A percentile compares a stretch with the other conserved stretches of the same genome.
These are phyloP conservation scores for Furcula furcula DNA, from an alignment of 2,888 invertebrate species.

Conservation along the genomic window DNA sequence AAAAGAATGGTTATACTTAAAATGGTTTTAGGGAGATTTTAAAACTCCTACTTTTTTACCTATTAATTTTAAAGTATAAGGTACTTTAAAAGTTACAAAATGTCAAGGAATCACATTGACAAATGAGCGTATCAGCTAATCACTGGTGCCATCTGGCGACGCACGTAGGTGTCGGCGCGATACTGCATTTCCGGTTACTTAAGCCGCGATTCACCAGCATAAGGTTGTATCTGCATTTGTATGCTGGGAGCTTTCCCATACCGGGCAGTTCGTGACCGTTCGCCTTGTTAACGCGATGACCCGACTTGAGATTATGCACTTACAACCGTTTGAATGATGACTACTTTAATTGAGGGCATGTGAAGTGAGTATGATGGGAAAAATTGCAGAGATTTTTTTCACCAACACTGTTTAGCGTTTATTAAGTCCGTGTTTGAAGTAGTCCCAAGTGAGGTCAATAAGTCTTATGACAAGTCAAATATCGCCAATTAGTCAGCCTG, in stretches of 20 bases:
- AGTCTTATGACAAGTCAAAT: no score
- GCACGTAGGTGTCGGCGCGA: conserved; percentile 36
- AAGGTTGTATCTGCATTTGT: conserved; percentile 69
- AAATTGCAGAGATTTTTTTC: conserved; percentile 42
- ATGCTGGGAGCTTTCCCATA: conserved; percentile 80
- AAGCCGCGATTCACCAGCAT: conserved; percentile 33
- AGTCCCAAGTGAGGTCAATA: no score
- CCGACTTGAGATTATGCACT: conserved; percentile 74
- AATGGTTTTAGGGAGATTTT: no score
- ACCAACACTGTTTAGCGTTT: no score
- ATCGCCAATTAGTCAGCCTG: no score
- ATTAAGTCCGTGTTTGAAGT: no score
- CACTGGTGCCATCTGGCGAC: conserved; percentile 31
- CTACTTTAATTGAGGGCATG: conserved; percentile 74
- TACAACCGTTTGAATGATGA: conserved; percentile 74
- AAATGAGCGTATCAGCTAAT: conserved; percentile 6
- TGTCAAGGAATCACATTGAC: no score
- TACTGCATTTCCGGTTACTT: conserved; percentile 40
- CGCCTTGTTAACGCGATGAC: conserved; percentile 76
- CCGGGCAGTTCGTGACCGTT: conserved; percentile 77
- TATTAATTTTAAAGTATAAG: no score
- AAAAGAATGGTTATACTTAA: no score
- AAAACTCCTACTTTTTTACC: no score
- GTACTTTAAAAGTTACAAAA: no score
- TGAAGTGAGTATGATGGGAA: conserved; percentile 37